Evolutionary conservation across 2,113 vertebrate genomes (phyloP).

Genomic region (Hippolais icterina): DNA sequence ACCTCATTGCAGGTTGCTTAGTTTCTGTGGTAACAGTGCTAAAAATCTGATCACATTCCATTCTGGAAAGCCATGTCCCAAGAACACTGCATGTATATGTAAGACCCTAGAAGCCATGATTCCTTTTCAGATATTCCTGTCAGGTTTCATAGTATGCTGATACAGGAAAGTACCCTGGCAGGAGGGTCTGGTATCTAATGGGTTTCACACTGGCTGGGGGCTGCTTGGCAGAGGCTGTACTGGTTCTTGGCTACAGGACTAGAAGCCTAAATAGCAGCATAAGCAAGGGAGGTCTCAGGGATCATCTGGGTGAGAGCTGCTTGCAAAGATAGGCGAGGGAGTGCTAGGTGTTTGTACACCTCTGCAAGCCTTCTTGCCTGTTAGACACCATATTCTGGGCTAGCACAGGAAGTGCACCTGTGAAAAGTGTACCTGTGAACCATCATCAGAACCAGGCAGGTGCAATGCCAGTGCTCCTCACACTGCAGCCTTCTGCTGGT

Average conservation of each 20-base stretch:
- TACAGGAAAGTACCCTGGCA: background rate
- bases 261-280: background rate
- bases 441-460: background rate
- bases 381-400: background rate
- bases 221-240: background rate
- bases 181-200: background rate
- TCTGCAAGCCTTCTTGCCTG: background rate
- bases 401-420: background rate
- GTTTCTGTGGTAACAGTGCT: background rate
- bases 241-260: background rate
- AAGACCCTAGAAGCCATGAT: background rate
- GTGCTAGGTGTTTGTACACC: background rate
- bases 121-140: background rate
- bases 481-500: background rate
- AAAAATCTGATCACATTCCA: background rate
- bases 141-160: background rate
- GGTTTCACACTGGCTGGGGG: background rate
- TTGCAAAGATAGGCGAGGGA: rapidly evolving
- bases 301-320: background rate
- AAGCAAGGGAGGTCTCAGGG: background rate
- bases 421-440: rapidly evolving
- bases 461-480: background rate
- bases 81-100: background rate
- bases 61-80: background rate
- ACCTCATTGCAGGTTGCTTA: background rate